Evolutionary conservation across 2,797 vertebrate genomes (phyloP).

Genomic region (Ara ararauna): DNA sequence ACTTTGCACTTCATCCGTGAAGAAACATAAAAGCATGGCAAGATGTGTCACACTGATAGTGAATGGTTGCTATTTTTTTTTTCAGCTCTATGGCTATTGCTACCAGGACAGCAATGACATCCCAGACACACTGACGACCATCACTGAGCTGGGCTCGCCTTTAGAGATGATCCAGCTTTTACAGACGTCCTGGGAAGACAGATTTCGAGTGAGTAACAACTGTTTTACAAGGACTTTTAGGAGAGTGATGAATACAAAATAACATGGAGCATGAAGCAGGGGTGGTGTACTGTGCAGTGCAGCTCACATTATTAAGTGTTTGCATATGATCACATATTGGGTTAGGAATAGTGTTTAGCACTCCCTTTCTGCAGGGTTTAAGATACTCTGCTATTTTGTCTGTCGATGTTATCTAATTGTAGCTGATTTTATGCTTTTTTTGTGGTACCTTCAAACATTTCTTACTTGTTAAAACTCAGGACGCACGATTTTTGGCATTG

Average conservation of each 20-base stretch:
- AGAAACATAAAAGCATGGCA: background rate
- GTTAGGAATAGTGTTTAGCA: background rate
- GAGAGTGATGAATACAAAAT: background rate
- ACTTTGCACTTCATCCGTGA: background rate
- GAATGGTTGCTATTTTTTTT: background rate
- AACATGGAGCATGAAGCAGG: background rate
- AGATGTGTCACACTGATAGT: background rate
- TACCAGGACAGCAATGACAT: slow-evolving; percentile 90
- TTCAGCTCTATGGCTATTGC: slow-evolving; percentile 89
- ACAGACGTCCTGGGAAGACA: slow-evolving; percentile 91
- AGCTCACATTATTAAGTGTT: background rate
- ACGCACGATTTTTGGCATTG: background rate
- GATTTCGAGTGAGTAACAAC: slow-evolving; percentile 85
- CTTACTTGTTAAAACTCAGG: slow-evolving; percentile 7
- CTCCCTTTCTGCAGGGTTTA: background rate
- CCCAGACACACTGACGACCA: slow-evolving; percentile 87
- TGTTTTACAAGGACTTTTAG: background rate
- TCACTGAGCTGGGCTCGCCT: slow-evolving; percentile 89
- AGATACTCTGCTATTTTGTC: background rate
- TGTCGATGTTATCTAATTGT: background rate
- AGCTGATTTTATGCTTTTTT: background rate
- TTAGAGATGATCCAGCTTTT: slow-evolving; percentile 92
- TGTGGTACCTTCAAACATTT: background rate
- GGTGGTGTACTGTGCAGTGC: background rate
- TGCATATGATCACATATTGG: background rate